Conservation (phyloP, 2,797 vertebrate species). For the Cossypha polioptera region DNA sequence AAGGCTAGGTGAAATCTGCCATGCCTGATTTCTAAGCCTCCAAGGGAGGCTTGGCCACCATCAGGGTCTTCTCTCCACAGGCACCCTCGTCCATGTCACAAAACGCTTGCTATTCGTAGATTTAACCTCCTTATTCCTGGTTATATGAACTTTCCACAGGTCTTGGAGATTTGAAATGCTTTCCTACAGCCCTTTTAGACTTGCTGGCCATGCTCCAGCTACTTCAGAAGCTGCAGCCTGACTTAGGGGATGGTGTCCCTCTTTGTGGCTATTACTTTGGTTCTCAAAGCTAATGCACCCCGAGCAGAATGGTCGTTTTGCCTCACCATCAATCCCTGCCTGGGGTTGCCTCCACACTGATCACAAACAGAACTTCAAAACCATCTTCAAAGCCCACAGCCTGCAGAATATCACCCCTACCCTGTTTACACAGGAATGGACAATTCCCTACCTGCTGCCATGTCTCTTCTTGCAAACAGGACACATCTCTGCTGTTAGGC, state of each 20-base stretch:
- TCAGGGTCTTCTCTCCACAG: not conserved
- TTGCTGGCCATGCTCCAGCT: not conserved
- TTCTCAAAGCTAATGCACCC: not conserved
- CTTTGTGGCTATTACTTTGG: not conserved
- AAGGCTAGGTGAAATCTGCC: not conserved
- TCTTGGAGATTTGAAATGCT: not conserved
- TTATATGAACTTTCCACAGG: fast-evolving
- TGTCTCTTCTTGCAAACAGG: not conserved
- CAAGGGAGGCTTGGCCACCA: not conserved
- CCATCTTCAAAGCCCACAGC: not conserved
- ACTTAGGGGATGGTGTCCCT: not conserved
- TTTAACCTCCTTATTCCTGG: not conserved
- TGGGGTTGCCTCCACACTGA: not conserved
- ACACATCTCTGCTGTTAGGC: not conserved
- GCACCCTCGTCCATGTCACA: not conserved
- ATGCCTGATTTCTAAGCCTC: not conserved
- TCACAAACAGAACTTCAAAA: not conserved
- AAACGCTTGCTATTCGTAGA: not conserved
- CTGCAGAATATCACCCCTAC: not conserved
- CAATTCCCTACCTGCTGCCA: not conserved
- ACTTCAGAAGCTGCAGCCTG: not conserved
- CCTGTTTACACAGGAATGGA: not conserved
- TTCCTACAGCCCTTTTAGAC: not conserved
- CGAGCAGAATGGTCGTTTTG: not conserved
- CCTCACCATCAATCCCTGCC: not conserved